These are phyloP conservation scores for Myopa testacea DNA, from an alignment of 2,888 invertebrate species.

Conservation along the genomic window DNA sequence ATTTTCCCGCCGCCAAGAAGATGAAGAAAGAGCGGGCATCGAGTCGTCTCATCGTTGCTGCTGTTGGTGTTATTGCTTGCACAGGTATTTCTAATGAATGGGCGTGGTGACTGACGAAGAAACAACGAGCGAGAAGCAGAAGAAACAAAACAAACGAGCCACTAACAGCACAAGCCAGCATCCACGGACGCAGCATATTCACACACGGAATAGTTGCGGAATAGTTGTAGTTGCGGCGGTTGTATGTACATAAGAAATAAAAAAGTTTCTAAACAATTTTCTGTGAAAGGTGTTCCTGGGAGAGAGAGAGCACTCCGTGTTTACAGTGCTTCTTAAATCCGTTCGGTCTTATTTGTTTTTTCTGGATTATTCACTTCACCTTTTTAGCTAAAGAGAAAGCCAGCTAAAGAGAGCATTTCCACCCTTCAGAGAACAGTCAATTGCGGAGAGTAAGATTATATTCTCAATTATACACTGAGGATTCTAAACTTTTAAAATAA, in stretches of 20 bases:
- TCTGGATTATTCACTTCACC: no score
- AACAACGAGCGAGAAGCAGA: not conserved
- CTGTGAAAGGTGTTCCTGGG: no score
- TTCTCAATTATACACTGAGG: no score
- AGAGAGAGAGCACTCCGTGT: not conserved
- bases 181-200: not conserved
- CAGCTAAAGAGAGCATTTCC: no score
- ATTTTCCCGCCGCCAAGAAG: constrained; percentile 7
- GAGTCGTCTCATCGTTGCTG: not conserved
- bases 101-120: constrained; percentile 15
- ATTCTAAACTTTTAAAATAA: no score
- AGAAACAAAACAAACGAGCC: not conserved
- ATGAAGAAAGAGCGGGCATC: constrained; percentile 21
- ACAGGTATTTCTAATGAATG: constrained; percentile 10
- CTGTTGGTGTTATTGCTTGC: constrained; percentile 28
- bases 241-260: no score
- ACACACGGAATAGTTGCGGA: no score
- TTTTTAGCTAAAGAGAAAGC: no score
- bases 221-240: not conserved
- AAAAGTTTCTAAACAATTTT: no score
- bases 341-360: no score
- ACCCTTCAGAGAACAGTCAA: no score
- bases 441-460: no score
- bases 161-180: not conserved
- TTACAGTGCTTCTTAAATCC: not conserved